These are phyloP conservation scores for Parochlus steinenii DNA, from an alignment of 2,888 invertebrate species.

Conservation along the genomic window DNA sequence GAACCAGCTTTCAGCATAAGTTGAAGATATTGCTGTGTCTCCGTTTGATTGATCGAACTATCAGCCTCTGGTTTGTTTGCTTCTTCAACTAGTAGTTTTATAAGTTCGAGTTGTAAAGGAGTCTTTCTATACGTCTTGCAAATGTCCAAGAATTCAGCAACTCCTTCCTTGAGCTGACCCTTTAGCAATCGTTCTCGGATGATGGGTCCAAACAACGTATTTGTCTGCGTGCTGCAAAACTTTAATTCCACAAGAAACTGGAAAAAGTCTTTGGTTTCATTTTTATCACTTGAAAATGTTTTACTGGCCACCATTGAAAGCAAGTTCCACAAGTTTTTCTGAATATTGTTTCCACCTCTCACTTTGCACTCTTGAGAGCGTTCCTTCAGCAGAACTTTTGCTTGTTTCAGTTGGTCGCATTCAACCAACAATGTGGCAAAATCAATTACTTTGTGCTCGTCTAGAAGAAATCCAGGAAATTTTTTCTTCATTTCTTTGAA, in stretches of 20 bases:
- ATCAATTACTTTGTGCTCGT: slow-evolving; percentile 48
- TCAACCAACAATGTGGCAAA: slow-evolving; percentile 41
- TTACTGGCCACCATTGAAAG: slow-evolving; percentile 35
- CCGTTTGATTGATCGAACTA: slow-evolving; percentile 16
- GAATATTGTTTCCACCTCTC: slow-evolving; percentile 32
- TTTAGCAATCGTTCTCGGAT: slow-evolving; percentile 40
- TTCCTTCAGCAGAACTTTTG: slow-evolving; percentile 27
- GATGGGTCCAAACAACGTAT: slow-evolving; percentile 42
- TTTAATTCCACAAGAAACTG: slow-evolving; percentile 32
- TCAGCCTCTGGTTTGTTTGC: slow-evolving; percentile 19
- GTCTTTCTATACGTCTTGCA: slow-evolving; percentile 38
- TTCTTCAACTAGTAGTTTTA: slow-evolving; percentile 28
- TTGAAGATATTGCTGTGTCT: slow-evolving; percentile 27
- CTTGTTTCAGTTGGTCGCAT: slow-evolving; percentile 22
- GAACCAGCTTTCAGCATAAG: slow-evolving; percentile 24
- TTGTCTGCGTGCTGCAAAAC: slow-evolving; percentile 40
- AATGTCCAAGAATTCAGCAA: slow-evolving; percentile 35
- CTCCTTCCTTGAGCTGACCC: slow-evolving; percentile 32
- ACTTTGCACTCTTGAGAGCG: slow-evolving; percentile 33
- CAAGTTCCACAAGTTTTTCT: slow-evolving; percentile 43
- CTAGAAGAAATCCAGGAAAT: slow-evolving; percentile 39
- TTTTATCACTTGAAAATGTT: slow-evolving; percentile 24
- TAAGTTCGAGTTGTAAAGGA: slow-evolving; percentile 46
- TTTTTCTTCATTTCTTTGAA: slow-evolving; percentile 35
- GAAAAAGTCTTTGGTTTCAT: slow-evolving; percentile 34